Evolutionary conservation across 1,140 invertebrate genomes (phyloP), one percentile per base, ranked within the genome.

Genomic region (Cardiocondyla obscurior): DNA sequence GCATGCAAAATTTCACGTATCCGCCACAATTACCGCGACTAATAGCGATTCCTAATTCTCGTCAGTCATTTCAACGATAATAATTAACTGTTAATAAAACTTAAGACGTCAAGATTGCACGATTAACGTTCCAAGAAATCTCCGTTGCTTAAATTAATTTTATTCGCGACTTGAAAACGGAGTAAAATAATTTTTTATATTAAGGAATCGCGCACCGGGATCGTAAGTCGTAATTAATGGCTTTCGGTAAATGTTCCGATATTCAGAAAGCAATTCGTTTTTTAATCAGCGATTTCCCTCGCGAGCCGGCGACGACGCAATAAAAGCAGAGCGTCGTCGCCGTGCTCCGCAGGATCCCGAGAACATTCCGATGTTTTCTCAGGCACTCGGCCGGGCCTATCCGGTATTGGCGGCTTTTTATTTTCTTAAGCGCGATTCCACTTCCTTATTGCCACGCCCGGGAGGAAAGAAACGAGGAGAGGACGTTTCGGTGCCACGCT

Each of bases 391-490:
- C 57, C 36, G 70, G 86, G 82, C 82, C 88, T 85, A 90, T 86
- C 84, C 89, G 92, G 93, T 92, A 93, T 93, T 92, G 90, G 91
- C 88, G 89, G 89, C 88, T 89, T 88, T 90, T 49, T 92, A 91
- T 94, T 94, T 93, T 94, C 92, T 91, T 89, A 93, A 93, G 90
- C 92, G 90, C 82, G 88, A 91, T 91, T 90, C 87, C 88, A 92
- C 91, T 92, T 93, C 93, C 93, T 94, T 93, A 93, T 93, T 93
- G 89, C 92, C 83, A 83, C 82, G 84, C 81, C 88, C 85, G 89
- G 42, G 77, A 62, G 49, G 30, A 82, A 82, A 86, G 49, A 84
- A 57, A 77, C 8, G 19, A 79, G 62, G 86, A 85, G 55, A 85
- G 73, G 69, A 86, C 82, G n/a, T 85, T 55, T 88, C 84, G 93